phyloP scores from a whole-genome alignment of 2,888 invertebrate genomes.

The Acheta domesticus region DNA sequence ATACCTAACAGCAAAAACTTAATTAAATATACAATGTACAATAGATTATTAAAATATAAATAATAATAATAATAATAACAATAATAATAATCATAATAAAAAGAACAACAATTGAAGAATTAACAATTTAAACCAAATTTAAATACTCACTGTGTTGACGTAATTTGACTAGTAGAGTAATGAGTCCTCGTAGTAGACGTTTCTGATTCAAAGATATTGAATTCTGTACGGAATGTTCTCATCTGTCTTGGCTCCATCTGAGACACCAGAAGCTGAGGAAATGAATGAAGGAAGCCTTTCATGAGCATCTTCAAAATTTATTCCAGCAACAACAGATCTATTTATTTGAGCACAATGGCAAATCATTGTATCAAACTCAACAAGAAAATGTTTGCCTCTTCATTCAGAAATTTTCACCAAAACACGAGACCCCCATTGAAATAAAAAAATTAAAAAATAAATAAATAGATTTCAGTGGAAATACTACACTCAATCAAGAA shows the following conservation, averaged over 20 bases:
- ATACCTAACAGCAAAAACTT: slow-evolving; percentile 26
- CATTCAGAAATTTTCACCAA: too few relatives aligned
- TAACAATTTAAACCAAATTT: background rate
- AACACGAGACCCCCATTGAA: too few relatives aligned
- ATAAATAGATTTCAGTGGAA: too few relatives aligned
- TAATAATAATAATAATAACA: background rate
- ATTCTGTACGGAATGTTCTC: slow-evolving; percentile 78
- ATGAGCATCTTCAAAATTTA: background rate
- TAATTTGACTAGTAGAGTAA: background rate
- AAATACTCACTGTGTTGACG: background rate
- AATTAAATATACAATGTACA: background rate
- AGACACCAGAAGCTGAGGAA: slow-evolving; percentile 62
- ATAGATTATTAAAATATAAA: background rate
- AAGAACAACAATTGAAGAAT: slow-evolving; percentile 39
- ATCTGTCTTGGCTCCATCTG: slow-evolving; percentile 68
- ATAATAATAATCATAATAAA: slow-evolving; percentile 43
- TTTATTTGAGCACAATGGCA: background rate
- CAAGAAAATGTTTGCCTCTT: too few relatives aligned
- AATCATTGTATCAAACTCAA: background rate
- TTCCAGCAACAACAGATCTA: background rate
- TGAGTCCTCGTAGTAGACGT: slow-evolving; percentile 44
- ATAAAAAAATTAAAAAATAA: too few relatives aligned
- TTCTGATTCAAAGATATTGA: slow-evolving; percentile 63
- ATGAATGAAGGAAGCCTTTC: slow-evolving; percentile 37
- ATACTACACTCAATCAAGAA: too few relatives aligned